A percentile compares a stretch with the other conserved stretches of the same genome.
Conservation (phyloP, 1,140 invertebrate species). For the Bombus superbus region DNA sequence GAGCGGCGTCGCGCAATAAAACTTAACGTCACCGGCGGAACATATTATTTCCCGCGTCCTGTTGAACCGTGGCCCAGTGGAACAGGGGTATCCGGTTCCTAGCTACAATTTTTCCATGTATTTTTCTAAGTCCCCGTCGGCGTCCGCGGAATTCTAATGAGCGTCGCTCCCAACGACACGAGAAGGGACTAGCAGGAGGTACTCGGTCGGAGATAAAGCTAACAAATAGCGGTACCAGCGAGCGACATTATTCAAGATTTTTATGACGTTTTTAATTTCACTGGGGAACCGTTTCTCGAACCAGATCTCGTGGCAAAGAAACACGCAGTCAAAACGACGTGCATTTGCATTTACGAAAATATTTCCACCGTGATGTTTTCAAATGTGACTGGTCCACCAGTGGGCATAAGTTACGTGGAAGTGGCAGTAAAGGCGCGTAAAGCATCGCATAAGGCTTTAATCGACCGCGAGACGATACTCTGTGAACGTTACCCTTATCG, state of each 20-base stretch:
- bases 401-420: background rate
- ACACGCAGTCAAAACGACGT: background rate
- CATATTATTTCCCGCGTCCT: background rate
- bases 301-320: background rate
- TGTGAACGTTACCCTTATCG: background rate
- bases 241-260: constrained; percentile 3
- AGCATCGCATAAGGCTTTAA: background rate
- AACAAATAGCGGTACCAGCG: constrained; percentile 21
- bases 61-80: background rate
- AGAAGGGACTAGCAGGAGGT: background rate
- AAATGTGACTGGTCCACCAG: too few relatives aligned
- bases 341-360: background rate
- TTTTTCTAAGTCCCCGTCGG: background rate
- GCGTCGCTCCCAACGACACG: background rate
- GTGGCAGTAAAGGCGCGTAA: background rate
- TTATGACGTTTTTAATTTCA: constrained; percentile 40
- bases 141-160: constrained; percentile 26
- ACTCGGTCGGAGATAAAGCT: constrained; percentile 13
- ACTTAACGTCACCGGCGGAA: background rate
- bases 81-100: background rate
- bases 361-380: background rate
- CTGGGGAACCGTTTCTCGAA: background rate
- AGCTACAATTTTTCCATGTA: background rate
- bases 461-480: constrained; percentile 7
- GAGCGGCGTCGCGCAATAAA: background rate